phyloP scores from a whole-genome alignment of 2,113 vertebrate genomes.

The Amphiprion percula region DNA sequence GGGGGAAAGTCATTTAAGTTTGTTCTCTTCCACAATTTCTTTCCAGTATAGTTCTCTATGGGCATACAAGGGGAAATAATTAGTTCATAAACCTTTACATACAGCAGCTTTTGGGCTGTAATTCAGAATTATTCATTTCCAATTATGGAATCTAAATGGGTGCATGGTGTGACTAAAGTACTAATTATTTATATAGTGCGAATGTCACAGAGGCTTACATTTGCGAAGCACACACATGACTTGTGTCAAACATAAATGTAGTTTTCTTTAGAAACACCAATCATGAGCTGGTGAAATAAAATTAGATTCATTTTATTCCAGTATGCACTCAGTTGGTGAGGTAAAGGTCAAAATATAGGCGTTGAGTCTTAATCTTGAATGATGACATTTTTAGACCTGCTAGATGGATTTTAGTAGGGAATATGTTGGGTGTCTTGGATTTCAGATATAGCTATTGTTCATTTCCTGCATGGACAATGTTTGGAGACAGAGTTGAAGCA shows the following conservation, averaged over 20 bases:
- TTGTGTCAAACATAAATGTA: too few species aligned
- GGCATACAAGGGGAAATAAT: constrained; percentile 56
- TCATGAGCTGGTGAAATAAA: too few species aligned
- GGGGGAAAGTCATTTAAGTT: constrained; percentile 68
- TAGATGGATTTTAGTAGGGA: too few species aligned
- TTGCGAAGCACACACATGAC: neutral
- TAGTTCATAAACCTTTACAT: constrained; percentile 68
- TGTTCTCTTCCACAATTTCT: constrained; percentile 42
- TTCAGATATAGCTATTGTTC: neutral
- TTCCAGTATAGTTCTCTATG: constrained; percentile 41
- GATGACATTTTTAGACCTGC: neutral
- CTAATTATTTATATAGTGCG: constrained; percentile 31
- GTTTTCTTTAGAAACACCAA: constrained; percentile 1
- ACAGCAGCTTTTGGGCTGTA: constrained; percentile 47
- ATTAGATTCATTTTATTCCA: neutral
- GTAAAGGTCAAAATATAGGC: neutral
- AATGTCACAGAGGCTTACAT: neutral
- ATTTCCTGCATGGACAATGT: neutral
- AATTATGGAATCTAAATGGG: constrained; percentile 58
- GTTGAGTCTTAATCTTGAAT: neutral
- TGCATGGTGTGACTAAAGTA: constrained; percentile 39
- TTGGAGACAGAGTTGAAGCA: too few species aligned
- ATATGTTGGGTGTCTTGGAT: neutral
- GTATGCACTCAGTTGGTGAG: accelerated
- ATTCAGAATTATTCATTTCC: constrained; percentile 65